phyloP scores from a whole-genome alignment of 1,140 invertebrate genomes.

The Pomacea maculata region DNA sequence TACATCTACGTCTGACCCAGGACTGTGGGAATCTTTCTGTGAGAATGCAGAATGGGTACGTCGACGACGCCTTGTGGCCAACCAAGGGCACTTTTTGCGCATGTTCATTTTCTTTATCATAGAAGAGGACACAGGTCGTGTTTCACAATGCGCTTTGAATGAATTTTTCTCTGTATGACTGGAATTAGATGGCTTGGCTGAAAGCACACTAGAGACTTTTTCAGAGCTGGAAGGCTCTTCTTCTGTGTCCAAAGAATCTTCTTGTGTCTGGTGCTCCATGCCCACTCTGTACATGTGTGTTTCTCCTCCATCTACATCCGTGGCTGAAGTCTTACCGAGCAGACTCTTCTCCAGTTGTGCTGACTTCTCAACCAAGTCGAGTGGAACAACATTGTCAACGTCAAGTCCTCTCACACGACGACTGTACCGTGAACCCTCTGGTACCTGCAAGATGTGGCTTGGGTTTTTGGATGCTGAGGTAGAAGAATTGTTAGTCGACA shows the following conservation, averaged over 20 bases:
- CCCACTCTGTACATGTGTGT: neutral
- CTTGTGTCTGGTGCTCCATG: neutral
- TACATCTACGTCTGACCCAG: constrained; percentile 5
- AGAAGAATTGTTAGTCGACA: neutral
- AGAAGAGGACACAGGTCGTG: neutral
- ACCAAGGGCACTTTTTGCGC: constrained; percentile 15
- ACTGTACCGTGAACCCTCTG: constrained; percentile 42
- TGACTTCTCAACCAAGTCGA: constrained; percentile 42
- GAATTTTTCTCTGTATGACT: constrained; percentile 22
- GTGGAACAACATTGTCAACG: constrained; percentile 31
- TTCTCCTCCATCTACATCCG: neutral
- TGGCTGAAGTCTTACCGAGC: neutral
- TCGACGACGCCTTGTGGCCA: neutral
- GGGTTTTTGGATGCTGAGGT: neutral
- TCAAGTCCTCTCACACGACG: constrained; percentile 50
- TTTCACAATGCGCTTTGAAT: neutral
- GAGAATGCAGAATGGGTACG: constrained; percentile 5
- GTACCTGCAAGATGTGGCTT: constrained; percentile 15
- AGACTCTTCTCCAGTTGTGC: constrained; percentile 29
- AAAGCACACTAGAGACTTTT: neutral
- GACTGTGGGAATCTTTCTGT: constrained; percentile 8
- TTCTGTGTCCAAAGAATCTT: neutral
- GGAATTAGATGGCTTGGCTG: neutral
- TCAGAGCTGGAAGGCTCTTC: neutral
- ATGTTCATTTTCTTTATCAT: constrained; percentile 1